phyloP scores from a whole-genome alignment of 92 coral and sea anemone genomes.

The Zoanthus sansibaricus region DNA sequence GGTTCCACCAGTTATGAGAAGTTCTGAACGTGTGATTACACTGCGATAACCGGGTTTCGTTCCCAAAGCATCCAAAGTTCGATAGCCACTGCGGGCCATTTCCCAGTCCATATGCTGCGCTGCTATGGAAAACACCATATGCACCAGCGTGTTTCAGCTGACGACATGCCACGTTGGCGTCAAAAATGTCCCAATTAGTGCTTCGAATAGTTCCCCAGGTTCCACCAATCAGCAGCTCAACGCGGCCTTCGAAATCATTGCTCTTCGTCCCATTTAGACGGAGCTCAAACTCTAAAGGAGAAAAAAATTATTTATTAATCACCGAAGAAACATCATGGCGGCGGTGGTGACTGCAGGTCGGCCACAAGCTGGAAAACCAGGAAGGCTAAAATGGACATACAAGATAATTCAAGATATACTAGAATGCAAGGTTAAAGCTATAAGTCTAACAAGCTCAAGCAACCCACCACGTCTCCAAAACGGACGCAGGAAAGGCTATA shows the following conservation, averaged over 20 bases:
- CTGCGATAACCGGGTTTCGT: slow-evolving; percentile 26
- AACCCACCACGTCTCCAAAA: no score
- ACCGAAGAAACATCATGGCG: no score
- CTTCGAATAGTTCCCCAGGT: slow-evolving; percentile 33
- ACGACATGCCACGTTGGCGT: slow-evolving; percentile 37
- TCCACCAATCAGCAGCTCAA: slow-evolving; percentile 29
- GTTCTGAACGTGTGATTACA: slow-evolving; percentile 33
- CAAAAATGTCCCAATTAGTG: slow-evolving; percentile 19
- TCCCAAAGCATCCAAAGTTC: slow-evolving; percentile 24
- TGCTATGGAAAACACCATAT: slow-evolving; percentile 1
- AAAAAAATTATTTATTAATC: background rate
- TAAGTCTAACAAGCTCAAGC: no score
- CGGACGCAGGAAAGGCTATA: no score
- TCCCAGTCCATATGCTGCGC: slow-evolving; percentile 25
- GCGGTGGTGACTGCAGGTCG: no score
- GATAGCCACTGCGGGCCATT: slow-evolving; percentile 42
- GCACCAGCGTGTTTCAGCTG: slow-evolving; percentile 35
- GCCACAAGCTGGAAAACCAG: no score
- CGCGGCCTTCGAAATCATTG: slow-evolving; percentile 13
- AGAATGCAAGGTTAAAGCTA: no score
- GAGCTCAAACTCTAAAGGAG: slow-evolving; percentile 17
- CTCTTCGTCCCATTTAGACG: slow-evolving; percentile 41
- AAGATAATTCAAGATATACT: no score
- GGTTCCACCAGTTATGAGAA: slow-evolving; percentile 13
- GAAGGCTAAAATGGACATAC: no score